These are phyloP conservation scores for Malurus melanocephalus DNA, from an alignment of 2,113 vertebrate species.

Conservation along the genomic window DNA sequence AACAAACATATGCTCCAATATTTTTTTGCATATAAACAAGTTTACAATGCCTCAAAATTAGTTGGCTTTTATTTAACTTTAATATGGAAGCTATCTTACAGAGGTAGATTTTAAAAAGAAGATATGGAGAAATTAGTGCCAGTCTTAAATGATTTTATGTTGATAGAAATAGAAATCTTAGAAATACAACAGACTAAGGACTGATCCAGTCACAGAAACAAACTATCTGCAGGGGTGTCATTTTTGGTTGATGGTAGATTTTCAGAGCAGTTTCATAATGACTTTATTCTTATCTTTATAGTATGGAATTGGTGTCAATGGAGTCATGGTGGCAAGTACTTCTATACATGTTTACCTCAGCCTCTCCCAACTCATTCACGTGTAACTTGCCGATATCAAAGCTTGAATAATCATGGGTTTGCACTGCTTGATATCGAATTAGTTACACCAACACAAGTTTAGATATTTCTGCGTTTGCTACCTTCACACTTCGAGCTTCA, in stretches of 20 bases:
- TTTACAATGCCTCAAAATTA: not conserved
- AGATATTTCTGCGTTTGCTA: not conserved
- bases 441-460: not conserved
- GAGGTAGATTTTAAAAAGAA: not conserved
- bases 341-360: not conserved
- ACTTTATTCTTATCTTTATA: not conserved
- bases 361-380: not conserved
- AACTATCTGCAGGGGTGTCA: not conserved
- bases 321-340: not conserved
- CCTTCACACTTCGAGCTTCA: not conserved
- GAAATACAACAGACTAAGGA: not conserved
- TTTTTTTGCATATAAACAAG: not conserved
- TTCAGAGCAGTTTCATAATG: not conserved
- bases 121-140: accelerated
- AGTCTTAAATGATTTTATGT: not conserved
- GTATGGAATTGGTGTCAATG: not conserved
- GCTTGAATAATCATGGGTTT: not conserved
- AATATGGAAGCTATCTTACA: not conserved
- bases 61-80: not conserved
- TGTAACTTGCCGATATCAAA: not conserved
- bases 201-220: not conserved
- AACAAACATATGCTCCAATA: not conserved
- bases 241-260: not conserved
- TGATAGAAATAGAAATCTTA: not conserved
- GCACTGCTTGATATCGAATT: not conserved